phyloP scores from a whole-genome alignment of 2,113 vertebrate species.

The Potamarius usumacintae region DNA sequence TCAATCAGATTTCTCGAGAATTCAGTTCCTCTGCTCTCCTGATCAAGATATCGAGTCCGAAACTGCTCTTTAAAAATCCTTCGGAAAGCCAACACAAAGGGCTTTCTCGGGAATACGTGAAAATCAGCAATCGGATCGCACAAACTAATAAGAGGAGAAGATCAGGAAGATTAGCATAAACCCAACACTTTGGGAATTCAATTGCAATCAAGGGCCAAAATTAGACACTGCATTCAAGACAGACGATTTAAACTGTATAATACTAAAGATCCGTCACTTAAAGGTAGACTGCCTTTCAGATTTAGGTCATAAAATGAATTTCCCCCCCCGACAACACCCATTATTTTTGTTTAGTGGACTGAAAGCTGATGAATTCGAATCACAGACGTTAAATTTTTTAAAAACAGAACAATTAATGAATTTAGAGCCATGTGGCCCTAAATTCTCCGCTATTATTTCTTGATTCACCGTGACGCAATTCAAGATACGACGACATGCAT shows the following conservation, averaged over 20 bases:
- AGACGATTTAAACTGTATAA: not conserved
- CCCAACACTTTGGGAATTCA: not conserved
- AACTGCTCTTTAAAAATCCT: constrained; percentile 8
- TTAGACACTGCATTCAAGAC: not conserved
- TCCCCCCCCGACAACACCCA: too few species aligned
- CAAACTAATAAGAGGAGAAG: not conserved
- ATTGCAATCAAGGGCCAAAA: not conserved
- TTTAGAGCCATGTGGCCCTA: too few species aligned
- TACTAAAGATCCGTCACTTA: not conserved
- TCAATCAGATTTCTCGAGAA: not conserved
- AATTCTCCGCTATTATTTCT: too few species aligned
- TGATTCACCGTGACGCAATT: too few species aligned
- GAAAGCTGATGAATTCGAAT: too few species aligned
- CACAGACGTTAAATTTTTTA: too few species aligned
- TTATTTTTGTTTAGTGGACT: too few species aligned
- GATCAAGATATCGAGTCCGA: not conserved
- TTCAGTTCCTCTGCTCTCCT: not conserved
- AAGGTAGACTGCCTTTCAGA: too few species aligned
- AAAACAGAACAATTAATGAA: too few species aligned
- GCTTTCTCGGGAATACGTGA: not conserved
- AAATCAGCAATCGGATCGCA: not conserved
- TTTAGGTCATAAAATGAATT: too few species aligned
- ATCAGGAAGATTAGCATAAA: not conserved
- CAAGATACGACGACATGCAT: too few species aligned
- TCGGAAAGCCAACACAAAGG: not conserved